A percentile compares a stretch with the other conserved stretches of the same genome.
Evolutionary conservation across 2,113 vertebrate genomes (phyloP).

Genomic region (Chinchilla lanigera): DNA sequence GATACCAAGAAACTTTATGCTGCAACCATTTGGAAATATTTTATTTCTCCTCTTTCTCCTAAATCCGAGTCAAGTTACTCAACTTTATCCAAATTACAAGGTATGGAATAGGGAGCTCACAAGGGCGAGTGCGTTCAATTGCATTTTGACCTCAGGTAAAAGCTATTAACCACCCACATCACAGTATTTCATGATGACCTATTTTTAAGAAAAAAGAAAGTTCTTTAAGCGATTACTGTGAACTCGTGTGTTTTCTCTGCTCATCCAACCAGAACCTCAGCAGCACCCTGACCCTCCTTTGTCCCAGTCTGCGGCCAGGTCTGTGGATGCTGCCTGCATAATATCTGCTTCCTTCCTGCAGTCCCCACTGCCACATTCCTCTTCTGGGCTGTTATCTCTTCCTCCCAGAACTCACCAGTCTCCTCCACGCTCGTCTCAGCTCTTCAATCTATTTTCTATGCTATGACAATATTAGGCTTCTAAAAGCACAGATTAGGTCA

Average conservation of each 20-base stretch:
- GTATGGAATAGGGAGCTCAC: not conserved
- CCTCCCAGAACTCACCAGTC: not conserved
- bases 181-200: not conserved
- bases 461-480: slow-evolving; percentile 1
- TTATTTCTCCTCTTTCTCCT: slow-evolving; percentile 36
- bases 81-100: not conserved
- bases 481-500: not conserved
- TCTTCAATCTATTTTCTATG: not conserved
- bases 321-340: not conserved
- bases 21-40: slow-evolving; percentile 35
- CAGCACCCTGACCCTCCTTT: not conserved
- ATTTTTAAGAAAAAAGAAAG: not conserved
- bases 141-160: slow-evolving; percentile 38
- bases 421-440: not conserved
- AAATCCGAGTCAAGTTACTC: not conserved
- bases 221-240: not conserved
- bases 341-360: not conserved
- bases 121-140: not conserved
- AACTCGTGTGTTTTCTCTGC: not conserved
- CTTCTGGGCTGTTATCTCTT: not conserved
- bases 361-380: not conserved
- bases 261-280: not conserved
- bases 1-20: not conserved
- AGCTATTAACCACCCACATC: not conserved
- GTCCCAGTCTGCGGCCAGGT: not conserved